A percentile compares a stretch with the other conserved stretches of the same genome.
Conservation (phyloP, 2,888 invertebrate genomes). For the Steinernema carpocapsae region DNA sequence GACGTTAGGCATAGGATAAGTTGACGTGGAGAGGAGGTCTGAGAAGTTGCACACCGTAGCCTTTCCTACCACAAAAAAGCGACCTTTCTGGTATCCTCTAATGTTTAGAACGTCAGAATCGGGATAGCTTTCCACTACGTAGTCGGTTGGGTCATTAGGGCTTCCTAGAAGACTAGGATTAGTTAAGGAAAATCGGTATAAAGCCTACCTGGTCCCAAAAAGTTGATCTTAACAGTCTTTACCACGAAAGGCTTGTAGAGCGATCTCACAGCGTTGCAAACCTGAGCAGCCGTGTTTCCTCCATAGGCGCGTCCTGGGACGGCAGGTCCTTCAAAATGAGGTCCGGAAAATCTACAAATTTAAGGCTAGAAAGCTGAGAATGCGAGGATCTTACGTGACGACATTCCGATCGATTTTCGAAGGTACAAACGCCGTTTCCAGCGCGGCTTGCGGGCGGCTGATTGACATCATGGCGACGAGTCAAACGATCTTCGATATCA, state of each 20-base stretch:
- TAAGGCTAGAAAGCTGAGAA: neutral
- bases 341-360: conserved; percentile 8
- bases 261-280: conserved; percentile 4
- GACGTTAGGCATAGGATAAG: neutral
- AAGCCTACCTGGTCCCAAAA: conserved; percentile 2
- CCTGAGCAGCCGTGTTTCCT: neutral
- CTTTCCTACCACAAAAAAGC: neutral
- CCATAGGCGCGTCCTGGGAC: neutral
- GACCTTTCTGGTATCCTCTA: conserved; percentile 9
- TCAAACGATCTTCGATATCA: neutral
- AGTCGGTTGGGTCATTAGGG: neutral
- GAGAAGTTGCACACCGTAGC: conserved; percentile 5
- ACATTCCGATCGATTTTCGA: conserved; percentile 18
- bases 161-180: neutral
- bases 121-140: neutral
- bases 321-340: conserved; percentile 7
- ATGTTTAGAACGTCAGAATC: neutral
- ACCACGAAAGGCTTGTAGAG: conserved; percentile 6
- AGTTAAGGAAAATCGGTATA: neutral
- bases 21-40: neutral
- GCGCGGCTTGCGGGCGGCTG: neutral
- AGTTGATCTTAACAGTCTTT: conserved; percentile 10
- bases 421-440: conserved; percentile 16
- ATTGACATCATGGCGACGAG: neutral
- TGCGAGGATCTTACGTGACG: neutral